Evolutionary conservation across 2,113 vertebrate species (phyloP).

Genomic region (Coracopsis vasa): DNA sequence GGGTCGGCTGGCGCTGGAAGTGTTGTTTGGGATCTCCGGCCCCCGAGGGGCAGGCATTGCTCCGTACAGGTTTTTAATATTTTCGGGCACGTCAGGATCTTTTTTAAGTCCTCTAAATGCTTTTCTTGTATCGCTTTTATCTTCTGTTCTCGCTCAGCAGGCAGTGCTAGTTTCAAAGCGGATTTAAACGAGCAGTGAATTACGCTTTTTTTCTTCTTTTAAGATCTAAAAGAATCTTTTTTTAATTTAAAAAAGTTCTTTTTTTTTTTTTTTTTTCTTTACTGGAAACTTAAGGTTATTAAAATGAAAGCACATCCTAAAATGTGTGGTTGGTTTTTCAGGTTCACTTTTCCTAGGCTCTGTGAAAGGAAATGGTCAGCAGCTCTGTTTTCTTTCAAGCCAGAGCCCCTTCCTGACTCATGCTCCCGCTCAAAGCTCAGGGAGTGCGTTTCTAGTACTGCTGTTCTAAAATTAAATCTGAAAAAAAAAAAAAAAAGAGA

Average conservation of each 20-base stretch:
- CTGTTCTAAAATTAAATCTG: conserved; percentile 17
- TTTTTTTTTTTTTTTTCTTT: background rate
- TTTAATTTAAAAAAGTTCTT: background rate
- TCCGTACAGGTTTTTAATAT: background rate
- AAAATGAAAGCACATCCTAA: background rate
- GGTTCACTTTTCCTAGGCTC: background rate
- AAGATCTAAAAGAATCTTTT: background rate
- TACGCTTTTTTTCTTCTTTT: background rate
- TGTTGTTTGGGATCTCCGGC: background rate
- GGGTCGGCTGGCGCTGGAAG: no score
- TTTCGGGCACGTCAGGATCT: background rate
- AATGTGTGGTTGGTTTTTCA: background rate
- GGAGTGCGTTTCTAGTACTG: background rate
- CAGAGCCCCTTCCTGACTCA: background rate
- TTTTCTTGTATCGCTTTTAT: background rate
- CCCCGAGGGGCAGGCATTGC: background rate
- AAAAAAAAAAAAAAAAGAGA: background rate
- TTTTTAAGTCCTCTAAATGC: background rate
- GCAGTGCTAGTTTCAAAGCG: background rate
- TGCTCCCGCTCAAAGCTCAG: background rate
- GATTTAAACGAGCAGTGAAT: background rate
- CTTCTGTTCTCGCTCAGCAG: background rate
- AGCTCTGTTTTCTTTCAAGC: conserved; percentile 2
- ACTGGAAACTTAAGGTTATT: background rate
- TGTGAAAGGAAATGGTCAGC: background rate